Conservation (phyloP, 2,888 invertebrate genomes). For the Caenorhabditis sp. region DNA sequence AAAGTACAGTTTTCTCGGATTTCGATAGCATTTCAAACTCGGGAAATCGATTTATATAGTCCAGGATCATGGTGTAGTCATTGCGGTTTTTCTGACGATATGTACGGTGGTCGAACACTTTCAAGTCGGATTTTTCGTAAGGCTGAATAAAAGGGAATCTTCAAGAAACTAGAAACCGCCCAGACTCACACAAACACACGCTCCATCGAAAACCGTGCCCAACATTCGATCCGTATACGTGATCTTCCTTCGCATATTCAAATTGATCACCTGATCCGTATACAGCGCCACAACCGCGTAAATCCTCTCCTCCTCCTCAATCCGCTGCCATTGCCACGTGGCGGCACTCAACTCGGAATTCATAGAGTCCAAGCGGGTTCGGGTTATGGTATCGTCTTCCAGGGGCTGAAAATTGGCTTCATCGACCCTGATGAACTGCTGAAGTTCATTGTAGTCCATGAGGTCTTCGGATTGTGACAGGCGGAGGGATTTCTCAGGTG, state of each 20-base stretch:
- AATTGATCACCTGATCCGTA: slow-evolving; percentile 43
- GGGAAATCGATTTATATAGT: slow-evolving; percentile 56
- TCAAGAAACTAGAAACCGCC: no score
- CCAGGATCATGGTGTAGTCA: slow-evolving; percentile 60
- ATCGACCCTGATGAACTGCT: slow-evolving; percentile 40
- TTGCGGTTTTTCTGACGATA: slow-evolving; percentile 53
- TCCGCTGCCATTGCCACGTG: not conserved
- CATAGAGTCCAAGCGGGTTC: slow-evolving; percentile 29
- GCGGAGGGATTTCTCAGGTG: not conserved
- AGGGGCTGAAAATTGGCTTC: not conserved
- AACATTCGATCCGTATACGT: slow-evolving; percentile 50
- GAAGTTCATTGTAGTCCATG: slow-evolving; percentile 52
- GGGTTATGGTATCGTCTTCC: slow-evolving; percentile 8
- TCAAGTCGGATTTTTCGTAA: slow-evolving; percentile 43
- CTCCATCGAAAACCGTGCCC: slow-evolving; percentile 43
- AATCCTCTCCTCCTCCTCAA: slow-evolving; percentile 36
- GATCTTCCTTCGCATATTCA: slow-evolving; percentile 50
- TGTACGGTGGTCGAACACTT: slow-evolving; percentile 39
- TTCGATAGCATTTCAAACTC: slow-evolving; percentile 36
- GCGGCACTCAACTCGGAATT: not conserved
- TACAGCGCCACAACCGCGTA: slow-evolving; percentile 28
- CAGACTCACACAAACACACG: slow-evolving; percentile 58
- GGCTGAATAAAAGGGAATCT: slow-evolving; percentile 41
- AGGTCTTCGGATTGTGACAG: slow-evolving; percentile 1
- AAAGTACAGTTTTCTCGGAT: slow-evolving; percentile 55